A percentile compares a stretch with the other conserved stretches of the same genome.
Conservation (phyloP, 2,797 vertebrate genomes). For the Sciurus carolinensis region DNA sequence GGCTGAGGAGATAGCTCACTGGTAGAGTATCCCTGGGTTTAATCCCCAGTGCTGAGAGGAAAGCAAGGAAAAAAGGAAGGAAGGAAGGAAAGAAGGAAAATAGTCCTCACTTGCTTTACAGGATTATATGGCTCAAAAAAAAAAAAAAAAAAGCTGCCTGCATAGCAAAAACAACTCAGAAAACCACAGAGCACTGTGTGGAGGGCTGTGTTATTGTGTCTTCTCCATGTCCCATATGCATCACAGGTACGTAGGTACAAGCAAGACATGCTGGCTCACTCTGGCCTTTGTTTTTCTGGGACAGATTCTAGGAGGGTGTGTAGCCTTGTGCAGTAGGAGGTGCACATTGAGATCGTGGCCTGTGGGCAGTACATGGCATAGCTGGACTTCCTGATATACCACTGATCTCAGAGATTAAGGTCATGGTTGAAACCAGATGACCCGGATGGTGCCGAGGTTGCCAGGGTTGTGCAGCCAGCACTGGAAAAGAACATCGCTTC, state of each 20-base stretch:
- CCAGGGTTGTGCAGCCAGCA: not conserved
- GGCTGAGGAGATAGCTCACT: too few species aligned
- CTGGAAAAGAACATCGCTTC: not conserved
- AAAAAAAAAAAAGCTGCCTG: not conserved
- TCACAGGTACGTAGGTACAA: not conserved
- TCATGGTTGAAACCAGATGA: not conserved
- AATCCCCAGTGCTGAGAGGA: too few species aligned
- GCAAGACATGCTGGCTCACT: not conserved
- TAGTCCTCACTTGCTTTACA: not conserved
- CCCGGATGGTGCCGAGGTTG: not conserved
- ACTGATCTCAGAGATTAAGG: slow-evolving; percentile 30
- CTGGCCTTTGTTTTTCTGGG: slow-evolving; percentile 55
- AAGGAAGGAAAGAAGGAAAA: too few species aligned
- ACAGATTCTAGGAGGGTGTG: slow-evolving; percentile 33
- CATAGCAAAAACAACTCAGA: not conserved
- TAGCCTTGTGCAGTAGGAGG: not conserved
- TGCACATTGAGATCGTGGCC: not conserved
- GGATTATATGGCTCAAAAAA: not conserved
- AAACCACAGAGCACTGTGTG: not conserved
- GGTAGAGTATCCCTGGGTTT: too few species aligned
- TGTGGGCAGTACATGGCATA: not conserved
- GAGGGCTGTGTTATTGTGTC: not conserved
- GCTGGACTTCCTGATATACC: slow-evolving; percentile 48
- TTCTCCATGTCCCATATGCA: not conserved
- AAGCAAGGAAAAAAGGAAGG: too few species aligned